Conservation (phyloP, 2,797 vertebrate species). For the Cuculus canorus region DNA sequence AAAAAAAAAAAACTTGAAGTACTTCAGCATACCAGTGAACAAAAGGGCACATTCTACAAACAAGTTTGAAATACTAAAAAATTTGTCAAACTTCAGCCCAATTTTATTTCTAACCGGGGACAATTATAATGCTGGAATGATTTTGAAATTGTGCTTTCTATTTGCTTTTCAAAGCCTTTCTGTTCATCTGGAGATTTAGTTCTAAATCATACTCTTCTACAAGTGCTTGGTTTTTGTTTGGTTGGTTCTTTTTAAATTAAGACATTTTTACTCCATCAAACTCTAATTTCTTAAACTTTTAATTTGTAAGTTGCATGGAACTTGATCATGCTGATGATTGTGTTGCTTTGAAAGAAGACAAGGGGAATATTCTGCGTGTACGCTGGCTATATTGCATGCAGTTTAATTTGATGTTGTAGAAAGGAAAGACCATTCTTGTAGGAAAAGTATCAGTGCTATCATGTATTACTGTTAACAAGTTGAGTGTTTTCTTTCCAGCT, state of each 20-base stretch:
- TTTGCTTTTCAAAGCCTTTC: conserved; percentile 1
- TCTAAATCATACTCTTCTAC: background rate
- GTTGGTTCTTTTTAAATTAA: background rate
- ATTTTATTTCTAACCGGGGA: background rate
- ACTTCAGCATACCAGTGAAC: background rate
- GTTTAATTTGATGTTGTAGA: background rate
- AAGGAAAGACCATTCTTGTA: background rate
- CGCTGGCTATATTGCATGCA: background rate
- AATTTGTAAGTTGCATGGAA: background rate
- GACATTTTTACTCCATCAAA: background rate
- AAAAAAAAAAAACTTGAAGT: background rate
- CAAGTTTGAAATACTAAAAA: conserved; percentile 5
- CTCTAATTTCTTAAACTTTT: background rate
- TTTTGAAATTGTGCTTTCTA: background rate
- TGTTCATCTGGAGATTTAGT: background rate
- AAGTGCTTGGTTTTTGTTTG: too few relatives aligned
- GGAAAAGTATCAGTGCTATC: background rate
- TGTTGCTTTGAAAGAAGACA: background rate
- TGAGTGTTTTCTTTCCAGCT: background rate
- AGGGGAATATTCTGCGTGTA: background rate
- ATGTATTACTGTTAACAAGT: rapidly evolving
- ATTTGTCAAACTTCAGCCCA: background rate
- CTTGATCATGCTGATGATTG: background rate
- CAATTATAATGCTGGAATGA: background rate
- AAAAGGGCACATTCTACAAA: background rate